A percentile compares a stretch with the other conserved stretches of the same genome.
Evolutionary conservation across 2,888 invertebrate species (phyloP).

Genomic region (Tenthredo scrophulariae): DNA sequence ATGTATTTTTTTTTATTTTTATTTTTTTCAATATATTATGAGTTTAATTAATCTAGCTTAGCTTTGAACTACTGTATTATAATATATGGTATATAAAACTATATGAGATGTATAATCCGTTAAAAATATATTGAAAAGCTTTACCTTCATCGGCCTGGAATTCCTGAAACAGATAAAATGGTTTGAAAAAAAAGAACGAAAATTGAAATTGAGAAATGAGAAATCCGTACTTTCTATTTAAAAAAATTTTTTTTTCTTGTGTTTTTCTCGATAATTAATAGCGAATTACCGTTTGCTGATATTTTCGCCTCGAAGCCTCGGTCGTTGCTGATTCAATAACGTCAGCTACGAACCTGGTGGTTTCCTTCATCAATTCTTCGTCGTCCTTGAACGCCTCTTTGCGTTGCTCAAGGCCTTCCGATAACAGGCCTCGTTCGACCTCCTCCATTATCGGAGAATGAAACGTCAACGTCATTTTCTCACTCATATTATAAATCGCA

Average conservation of each 20-base stretch:
- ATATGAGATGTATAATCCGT: not conserved
- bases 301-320: slow-evolving; percentile 76
- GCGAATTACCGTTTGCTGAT: slow-evolving; percentile 67
- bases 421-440: slow-evolving; percentile 68
- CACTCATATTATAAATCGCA: slow-evolving; percentile 61
- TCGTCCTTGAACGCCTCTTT: slow-evolving; percentile 76
- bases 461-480: slow-evolving; percentile 68
- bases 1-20: not conserved
- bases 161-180: slow-evolving; percentile 66
- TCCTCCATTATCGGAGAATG: slow-evolving; percentile 71
- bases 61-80: not conserved
- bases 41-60: not conserved
- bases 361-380: slow-evolving; percentile 78
- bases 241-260: not conserved
- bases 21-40: not conserved
- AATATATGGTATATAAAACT: not conserved
- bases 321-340: slow-evolving; percentile 78
- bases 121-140: slow-evolving; percentile 36
- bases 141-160: slow-evolving; percentile 70
- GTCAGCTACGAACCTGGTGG: slow-evolving; percentile 78
- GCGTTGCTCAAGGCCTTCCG: slow-evolving; percentile 71
- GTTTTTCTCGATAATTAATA: not conserved
- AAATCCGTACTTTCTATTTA: not conserved
- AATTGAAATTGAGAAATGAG: slow-evolving; percentile 19
- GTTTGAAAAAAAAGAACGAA: slow-evolving; percentile 49